phyloP scores from a whole-genome alignment of 2,888 invertebrate species.

The Trypoxylon attenuatum region DNA sequence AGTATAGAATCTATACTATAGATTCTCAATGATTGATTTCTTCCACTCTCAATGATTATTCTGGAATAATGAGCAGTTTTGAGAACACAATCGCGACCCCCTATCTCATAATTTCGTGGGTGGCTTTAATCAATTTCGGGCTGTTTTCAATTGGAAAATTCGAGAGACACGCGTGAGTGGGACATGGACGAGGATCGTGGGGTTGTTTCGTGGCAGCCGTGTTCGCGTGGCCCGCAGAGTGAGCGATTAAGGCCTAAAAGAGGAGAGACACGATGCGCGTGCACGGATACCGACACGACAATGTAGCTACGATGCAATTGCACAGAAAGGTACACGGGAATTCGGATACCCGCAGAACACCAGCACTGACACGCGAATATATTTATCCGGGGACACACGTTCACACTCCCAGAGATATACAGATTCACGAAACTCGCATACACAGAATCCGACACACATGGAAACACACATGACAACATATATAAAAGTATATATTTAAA shows the following conservation, averaged over 20 bases:
- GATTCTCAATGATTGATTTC: too few relatives aligned
- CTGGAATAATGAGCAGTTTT: too few relatives aligned
- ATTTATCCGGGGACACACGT: constrained; percentile 7
- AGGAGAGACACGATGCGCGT: constrained; percentile 12
- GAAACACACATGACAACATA: constrained; percentile 9
- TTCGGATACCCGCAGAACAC: constrained; percentile 3
- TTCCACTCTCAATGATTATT: too few relatives aligned
- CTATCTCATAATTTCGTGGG: too few relatives aligned
- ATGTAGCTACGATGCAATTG: neutral
- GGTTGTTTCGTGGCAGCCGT: constrained; percentile 5
- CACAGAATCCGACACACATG: neutral
- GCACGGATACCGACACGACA: constrained; percentile 16
- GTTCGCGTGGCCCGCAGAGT: constrained; percentile 15
- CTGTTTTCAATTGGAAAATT: neutral
- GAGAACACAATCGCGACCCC: too few relatives aligned
- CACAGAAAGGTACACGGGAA: constrained; percentile 3
- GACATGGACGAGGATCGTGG: constrained; percentile 20
- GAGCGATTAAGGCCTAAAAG: constrained; percentile 50
- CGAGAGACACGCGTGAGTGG: constrained; percentile 1
- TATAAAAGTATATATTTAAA: constrained; percentile 37
- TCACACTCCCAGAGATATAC: neutral
- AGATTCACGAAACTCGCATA: neutral
- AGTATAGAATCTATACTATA: too few relatives aligned
- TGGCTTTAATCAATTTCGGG: too few relatives aligned
- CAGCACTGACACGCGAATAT: constrained; percentile 2